Evolutionary conservation across 2,888 invertebrate genomes (phyloP).

Genomic region (Hybos culiciformis): DNA sequence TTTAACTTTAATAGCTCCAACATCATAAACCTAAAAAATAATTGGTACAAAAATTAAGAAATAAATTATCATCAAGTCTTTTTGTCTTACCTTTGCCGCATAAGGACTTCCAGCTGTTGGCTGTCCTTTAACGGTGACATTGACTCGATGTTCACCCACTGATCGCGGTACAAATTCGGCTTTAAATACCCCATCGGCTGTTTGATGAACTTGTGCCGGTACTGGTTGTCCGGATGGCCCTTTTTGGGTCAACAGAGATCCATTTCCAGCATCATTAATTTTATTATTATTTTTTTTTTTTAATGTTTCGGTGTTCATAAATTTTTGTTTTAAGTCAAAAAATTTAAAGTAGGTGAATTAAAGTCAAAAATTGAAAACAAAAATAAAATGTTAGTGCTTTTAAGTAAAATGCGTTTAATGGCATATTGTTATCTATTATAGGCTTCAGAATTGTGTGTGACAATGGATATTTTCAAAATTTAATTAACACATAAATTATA

Average conservation of each 20-base stretch:
- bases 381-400: too few species aligned
- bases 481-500: too few species aligned
- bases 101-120: slow-evolving; percentile 88
- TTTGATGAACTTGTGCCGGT: slow-evolving; percentile 75
- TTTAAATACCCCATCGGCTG: slow-evolving; percentile 66
- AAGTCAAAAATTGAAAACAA: too few species aligned
- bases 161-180: slow-evolving; percentile 85
- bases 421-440: too few species aligned
- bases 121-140: slow-evolving; percentile 66
- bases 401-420: too few species aligned
- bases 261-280: too few species aligned
- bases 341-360: too few species aligned
- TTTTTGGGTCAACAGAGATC: slow-evolving; percentile 34
- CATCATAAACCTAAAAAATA: slow-evolving; percentile 64
- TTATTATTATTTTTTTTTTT: too few species aligned
- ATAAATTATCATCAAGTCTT: neutral
- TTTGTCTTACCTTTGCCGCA: slow-evolving; percentile 58
- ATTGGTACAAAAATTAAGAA: neutral
- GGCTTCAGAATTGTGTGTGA: too few species aligned
- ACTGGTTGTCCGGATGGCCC: slow-evolving; percentile 87
- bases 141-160: slow-evolving; percentile 84
- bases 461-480: too few species aligned
- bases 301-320: too few species aligned
- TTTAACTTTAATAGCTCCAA: slow-evolving; percentile 85
- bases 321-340: too few species aligned